Evolutionary conservation across 2,113 vertebrate genomes (phyloP), one percentile per base, ranked within the genome.

Genomic region (Myrmecobius fasciatus): DNA sequence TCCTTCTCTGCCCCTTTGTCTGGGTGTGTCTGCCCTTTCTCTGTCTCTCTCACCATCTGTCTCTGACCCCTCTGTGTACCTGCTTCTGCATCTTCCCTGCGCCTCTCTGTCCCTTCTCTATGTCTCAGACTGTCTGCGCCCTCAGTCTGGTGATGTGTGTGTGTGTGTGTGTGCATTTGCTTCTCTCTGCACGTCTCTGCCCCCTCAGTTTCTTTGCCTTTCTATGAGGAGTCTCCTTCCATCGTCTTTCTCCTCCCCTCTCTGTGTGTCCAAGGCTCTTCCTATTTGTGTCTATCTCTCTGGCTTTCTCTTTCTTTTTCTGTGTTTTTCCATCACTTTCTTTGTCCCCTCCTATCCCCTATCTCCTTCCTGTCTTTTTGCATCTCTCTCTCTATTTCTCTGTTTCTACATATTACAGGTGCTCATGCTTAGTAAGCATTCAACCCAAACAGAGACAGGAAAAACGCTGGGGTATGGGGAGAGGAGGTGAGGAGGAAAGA

Each of bases 371-470:
- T 83, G 67, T 83, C n/a, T 83, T 43, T 83, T 20, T 22, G 36
- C 20, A 24, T 83, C 67, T 75, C 36, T 75, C 60, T 75, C 60
- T 75, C 6, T 24, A 43, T 83, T 22, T 83, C 67, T 83, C n/a
- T 83, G n/a, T 83, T 83, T n/a, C 67, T 20, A 43, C 67, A 83
- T 91, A 53, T 90, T 93, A 90, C 43, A 56, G 17, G 91, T 93
- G 67, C 52, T 25, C 52, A 22, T 54, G 60, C 91, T 94, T 96
- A 89, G 75, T 83, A 60, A 92, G 83, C 51, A 92, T 92, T 54
- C 54, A 56, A 22, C 92, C 48, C 92, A 94, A 95, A 96, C 52
- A 95, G 95, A 94, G 95, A 92, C 94, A 47, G n/a, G 67, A 83
- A 83, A 75, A 24, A n/a, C n/a, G 7, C 6, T 53, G 94, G 94